These are phyloP conservation scores for Ophion slaviceki DNA, from an alignment of 2,888 invertebrate genomes.

Conservation along the genomic window DNA sequence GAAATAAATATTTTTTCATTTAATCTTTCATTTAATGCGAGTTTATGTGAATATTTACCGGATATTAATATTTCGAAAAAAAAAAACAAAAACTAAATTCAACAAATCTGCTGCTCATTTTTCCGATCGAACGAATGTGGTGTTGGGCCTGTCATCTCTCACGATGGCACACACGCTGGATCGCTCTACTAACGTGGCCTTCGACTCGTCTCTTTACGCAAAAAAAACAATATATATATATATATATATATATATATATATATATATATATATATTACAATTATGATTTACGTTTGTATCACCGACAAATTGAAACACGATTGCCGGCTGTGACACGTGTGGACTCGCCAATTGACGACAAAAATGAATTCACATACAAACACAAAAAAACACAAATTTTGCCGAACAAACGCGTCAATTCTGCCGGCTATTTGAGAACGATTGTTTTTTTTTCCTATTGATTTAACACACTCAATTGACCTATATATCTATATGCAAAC, in stretches of 20 bases:
- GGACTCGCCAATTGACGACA: conserved; percentile 52
- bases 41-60: background rate
- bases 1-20: conserved; percentile 32
- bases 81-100: conserved; percentile 23
- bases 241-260: conserved; percentile 33
- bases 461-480: conserved; percentile 61
- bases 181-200: conserved; percentile 72
- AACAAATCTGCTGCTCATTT: conserved; percentile 20
- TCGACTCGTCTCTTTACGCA: conserved; percentile 70
- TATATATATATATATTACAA: conserved; percentile 35
- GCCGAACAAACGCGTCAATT: conserved; percentile 51
- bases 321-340: conserved; percentile 30
- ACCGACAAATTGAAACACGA: conserved; percentile 51
- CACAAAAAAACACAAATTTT: conserved; percentile 17
- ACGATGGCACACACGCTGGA: conserved; percentile 71
- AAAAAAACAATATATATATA: conserved; percentile 48
- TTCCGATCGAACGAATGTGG: conserved; percentile 63
- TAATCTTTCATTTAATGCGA: too few species aligned
- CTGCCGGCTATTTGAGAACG: conserved; percentile 42
- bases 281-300: background rate
- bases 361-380: conserved; percentile 43
- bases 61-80: conserved; percentile 40
- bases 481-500: conserved; percentile 36
- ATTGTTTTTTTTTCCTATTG: conserved; percentile 45
- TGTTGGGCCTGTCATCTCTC: conserved; percentile 68